Conservation (phyloP, 2,113 vertebrate species). For the Lampris megalopsis region DNA sequence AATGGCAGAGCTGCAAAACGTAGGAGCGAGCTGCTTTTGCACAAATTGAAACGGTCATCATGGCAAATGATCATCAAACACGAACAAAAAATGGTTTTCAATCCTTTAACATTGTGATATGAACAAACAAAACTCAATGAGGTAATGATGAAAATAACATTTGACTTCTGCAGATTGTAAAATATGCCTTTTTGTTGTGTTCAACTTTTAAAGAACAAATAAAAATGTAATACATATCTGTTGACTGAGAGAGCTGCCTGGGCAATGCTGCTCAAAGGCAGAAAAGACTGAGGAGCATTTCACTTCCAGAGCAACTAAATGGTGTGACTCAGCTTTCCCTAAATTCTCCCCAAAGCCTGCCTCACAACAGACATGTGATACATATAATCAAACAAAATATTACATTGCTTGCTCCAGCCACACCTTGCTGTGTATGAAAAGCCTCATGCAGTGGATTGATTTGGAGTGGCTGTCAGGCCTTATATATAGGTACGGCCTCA, state of each 20-base stretch:
- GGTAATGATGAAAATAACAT: background rate
- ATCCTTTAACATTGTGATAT: slow-evolving; percentile 22
- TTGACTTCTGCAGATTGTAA: background rate
- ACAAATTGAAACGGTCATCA: background rate
- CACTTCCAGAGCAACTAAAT: slow-evolving; percentile 48
- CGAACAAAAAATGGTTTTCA: slow-evolving; percentile 11
- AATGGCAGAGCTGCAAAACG: background rate
- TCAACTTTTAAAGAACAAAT: too few relatives aligned
- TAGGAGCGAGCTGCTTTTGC: background rate
- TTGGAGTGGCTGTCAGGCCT: too few relatives aligned
- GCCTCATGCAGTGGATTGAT: too few relatives aligned
- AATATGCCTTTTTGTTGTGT: background rate
- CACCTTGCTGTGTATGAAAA: too few relatives aligned
- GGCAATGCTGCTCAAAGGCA: slow-evolving; percentile 24
- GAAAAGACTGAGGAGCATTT: slow-evolving; percentile 56
- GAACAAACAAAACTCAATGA: too few relatives aligned
- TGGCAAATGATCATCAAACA: slow-evolving; percentile 2
- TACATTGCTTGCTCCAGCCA: slow-evolving; percentile 31
- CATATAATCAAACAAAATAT: slow-evolving; percentile 41
- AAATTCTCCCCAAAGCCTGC: slow-evolving; percentile 7
- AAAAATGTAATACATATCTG: background rate
- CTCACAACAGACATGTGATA: slow-evolving; percentile 22
- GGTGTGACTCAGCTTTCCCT: slow-evolving; percentile 57
- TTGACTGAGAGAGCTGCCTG: slow-evolving; percentile 8
- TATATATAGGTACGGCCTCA: background rate